Conservation (phyloP, 2,113 vertebrate genomes). For the Pygoscelis adeliae region DNA sequence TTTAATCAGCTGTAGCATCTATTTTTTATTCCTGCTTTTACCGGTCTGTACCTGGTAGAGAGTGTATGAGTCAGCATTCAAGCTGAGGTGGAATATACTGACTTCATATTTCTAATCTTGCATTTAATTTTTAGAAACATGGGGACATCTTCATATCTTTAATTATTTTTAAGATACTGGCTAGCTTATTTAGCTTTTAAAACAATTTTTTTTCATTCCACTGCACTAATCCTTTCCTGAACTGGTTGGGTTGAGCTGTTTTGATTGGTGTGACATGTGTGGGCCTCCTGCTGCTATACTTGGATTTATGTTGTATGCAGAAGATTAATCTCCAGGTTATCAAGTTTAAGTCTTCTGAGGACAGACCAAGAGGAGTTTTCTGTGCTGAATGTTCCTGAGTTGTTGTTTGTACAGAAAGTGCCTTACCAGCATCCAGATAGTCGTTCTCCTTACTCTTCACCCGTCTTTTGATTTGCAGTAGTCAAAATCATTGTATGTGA, state of each 20-base stretch:
- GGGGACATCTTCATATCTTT: not conserved
- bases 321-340: slow-evolving; percentile 42
- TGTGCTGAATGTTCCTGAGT: not conserved
- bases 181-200: not conserved
- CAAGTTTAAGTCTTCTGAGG: slow-evolving; percentile 1
- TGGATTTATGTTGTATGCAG: not conserved
- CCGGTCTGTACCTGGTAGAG: not conserved
- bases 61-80: not conserved
- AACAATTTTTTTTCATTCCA: not conserved
- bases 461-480: not conserved
- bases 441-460: not conserved
- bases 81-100: not conserved
- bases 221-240: slow-evolving; percentile 10
- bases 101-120: not conserved
- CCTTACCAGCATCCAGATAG: not conserved
- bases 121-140: not conserved
- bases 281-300: not conserved
- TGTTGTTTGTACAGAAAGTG: not conserved
- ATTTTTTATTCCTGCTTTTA: not conserved
- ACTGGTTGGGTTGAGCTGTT: not conserved
- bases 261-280: not conserved
- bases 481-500: not conserved
- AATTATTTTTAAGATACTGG: not conserved
- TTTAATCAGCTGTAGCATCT: slow-evolving; percentile 30
- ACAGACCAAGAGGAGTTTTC: not conserved